Evolutionary conservation across 2,888 invertebrate genomes (phyloP).

Genomic region (Nesidiocoris tenuis): DNA sequence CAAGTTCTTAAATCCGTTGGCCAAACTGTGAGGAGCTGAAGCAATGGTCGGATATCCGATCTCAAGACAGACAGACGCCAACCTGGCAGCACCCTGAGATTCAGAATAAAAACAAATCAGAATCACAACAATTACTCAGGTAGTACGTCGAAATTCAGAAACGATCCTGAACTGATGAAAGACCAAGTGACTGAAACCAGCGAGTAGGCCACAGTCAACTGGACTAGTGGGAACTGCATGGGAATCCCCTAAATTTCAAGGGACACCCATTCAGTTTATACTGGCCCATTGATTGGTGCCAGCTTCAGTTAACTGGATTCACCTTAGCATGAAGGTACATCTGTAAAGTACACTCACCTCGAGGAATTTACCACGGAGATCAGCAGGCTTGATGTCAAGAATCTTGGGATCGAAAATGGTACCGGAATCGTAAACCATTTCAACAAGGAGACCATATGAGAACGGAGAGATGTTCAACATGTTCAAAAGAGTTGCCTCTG

Average conservation of each 20-base stretch:
- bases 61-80: slow-evolving; percentile 88
- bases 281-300: no score
- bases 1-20: slow-evolving; percentile 97
- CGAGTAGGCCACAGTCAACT: no score
- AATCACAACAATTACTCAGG: no score
- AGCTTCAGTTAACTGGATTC: no score
- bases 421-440: slow-evolving; percentile 97
- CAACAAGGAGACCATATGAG: slow-evolving; percentile 94
- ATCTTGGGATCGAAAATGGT: slow-evolving; percentile 96
- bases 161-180: no score
- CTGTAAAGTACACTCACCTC: slow-evolving; percentile 59
- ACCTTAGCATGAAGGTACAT: no score
- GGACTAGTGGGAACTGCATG: no score
- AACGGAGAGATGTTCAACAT: slow-evolving; percentile 99
- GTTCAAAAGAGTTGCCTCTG: slow-evolving; percentile 96
- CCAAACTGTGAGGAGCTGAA: slow-evolving; percentile 95
- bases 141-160: no score
- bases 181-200: no score
- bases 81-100: slow-evolving; percentile 79
- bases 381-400: slow-evolving; percentile 96
- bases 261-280: no score
- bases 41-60: slow-evolving; percentile 96
- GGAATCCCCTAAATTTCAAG: no score
- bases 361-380: slow-evolving; percentile 86
- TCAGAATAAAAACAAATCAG: not conserved